These are phyloP conservation scores for Trinorchestia longiramus DNA, from an alignment of 1,140 invertebrate species.

Conservation along the genomic window DNA sequence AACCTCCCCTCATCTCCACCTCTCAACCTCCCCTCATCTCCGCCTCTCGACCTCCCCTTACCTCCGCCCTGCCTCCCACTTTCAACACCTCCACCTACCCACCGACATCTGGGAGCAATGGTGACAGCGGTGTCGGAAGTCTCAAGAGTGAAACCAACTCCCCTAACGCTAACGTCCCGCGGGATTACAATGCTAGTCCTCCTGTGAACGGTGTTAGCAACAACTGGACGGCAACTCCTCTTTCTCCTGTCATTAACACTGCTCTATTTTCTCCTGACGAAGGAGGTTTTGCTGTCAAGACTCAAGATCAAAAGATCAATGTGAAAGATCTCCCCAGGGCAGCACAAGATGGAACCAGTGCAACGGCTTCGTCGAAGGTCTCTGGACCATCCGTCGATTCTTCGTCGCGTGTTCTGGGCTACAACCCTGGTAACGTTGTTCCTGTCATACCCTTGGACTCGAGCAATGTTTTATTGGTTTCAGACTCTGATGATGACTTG, in stretches of 20 bases:
- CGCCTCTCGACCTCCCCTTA: not conserved
- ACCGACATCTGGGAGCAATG: not conserved
- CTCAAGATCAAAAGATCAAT: not conserved
- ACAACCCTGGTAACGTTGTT: not conserved
- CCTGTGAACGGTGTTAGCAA: not conserved
- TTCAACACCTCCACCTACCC: not conserved
- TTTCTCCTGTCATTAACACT: not conserved
- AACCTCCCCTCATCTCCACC: too few relatives aligned
- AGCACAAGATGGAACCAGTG: too few relatives aligned
- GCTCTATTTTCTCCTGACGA: not conserved
- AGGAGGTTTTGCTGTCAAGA: not conserved
- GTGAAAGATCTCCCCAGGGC: not conserved
- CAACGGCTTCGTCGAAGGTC: too few relatives aligned
- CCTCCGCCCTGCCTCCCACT: not conserved
- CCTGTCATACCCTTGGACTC: not conserved
- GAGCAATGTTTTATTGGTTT: not conserved
- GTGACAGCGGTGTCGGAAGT: not conserved
- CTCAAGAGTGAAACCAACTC: conserved; percentile 24
- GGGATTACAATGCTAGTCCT: not conserved
- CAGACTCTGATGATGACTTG: not conserved
- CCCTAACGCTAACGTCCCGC: not conserved
- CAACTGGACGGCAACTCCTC: not conserved
- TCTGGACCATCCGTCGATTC: too few relatives aligned
- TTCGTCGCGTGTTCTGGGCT: not conserved
- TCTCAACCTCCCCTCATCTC: not conserved